A percentile compares a stretch with the other conserved stretches of the same genome.
Conservation (phyloP, 2,888 invertebrate genomes). For the Diplolepis rosae region DNA sequence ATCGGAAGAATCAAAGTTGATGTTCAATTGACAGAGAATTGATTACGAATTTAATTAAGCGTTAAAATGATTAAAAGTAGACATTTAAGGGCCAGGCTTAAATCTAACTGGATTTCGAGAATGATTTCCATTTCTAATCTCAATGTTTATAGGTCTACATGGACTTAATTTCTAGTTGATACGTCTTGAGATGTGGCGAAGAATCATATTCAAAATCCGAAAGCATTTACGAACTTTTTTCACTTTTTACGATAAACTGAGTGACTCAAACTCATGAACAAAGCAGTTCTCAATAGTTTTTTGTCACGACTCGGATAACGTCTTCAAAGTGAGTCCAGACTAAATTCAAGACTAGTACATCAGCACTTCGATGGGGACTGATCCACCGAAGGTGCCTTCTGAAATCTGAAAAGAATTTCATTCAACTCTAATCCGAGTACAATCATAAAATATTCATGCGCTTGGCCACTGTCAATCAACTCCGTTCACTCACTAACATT, state of each 20-base stretch:
- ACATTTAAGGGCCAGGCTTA: no score
- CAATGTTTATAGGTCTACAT: not conserved
- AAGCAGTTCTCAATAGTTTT: not conserved
- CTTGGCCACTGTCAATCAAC: conserved; percentile 41
- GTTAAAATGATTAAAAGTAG: no score
- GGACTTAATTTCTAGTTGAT: conserved; percentile 12
- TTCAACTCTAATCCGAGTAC: not conserved
- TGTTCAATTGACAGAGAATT: not conserved
- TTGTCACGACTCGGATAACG: not conserved
- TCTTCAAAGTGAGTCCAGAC: not conserved
- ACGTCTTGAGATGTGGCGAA: not conserved
- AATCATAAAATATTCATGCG: conserved; percentile 43
- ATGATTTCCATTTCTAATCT: not conserved
- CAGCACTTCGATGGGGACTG: not conserved
- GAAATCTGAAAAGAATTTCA: not conserved
- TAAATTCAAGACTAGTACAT: conserved; percentile 16
- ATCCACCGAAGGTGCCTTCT: not conserved
- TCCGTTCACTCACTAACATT: conserved; percentile 47
- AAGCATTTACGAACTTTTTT: not conserved
- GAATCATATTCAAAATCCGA: not conserved
- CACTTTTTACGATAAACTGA: not conserved
- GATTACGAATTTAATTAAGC: not conserved
- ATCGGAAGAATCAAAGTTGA: not conserved
- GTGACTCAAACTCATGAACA: conserved; percentile 19
- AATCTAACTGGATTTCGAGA: not conserved